These are phyloP conservation scores for Desmophyllum pertusum DNA, from an alignment of 92 coral and sea anemone species.

Conservation along the genomic window DNA sequence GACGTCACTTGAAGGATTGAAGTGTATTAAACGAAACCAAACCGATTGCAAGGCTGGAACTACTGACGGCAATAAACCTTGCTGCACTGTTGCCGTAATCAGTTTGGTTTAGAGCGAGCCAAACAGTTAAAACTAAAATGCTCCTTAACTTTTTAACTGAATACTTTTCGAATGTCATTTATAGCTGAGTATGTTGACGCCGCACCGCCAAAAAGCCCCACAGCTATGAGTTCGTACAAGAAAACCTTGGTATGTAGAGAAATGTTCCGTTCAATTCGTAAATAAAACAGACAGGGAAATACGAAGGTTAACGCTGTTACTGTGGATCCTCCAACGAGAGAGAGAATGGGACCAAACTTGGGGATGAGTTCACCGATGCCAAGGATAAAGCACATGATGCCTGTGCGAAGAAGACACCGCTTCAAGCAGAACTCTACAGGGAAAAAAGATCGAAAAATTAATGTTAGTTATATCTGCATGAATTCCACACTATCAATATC, in stretches of 20 bases:
- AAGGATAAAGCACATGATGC: slow-evolving; percentile 76
- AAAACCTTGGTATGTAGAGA: slow-evolving; percentile 80
- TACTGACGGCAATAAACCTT: neutral
- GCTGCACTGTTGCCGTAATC: neutral
- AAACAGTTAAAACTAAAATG: neutral
- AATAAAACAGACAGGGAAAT: slow-evolving; percentile 90
- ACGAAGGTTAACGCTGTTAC: slow-evolving; percentile 83
- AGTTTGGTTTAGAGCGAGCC: neutral
- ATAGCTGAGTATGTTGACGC: slow-evolving; percentile 90
- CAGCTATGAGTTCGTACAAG: slow-evolving; percentile 71
- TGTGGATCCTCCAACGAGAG: slow-evolving; percentile 92
- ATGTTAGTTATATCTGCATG: neutral
- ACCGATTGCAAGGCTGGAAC: no score
- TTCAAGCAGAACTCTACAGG: slow-evolving; percentile 58
- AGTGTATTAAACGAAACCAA: no score
- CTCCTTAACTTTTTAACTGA: slow-evolving; percentile 21
- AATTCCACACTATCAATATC: neutral
- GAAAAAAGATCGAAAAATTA: slow-evolving; percentile 9
- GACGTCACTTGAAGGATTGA: no score
- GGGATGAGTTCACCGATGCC: slow-evolving; percentile 90
- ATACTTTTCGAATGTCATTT: slow-evolving; percentile 70
- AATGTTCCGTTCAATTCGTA: slow-evolving; percentile 60
- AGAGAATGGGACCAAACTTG: slow-evolving; percentile 92
- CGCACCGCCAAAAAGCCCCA: slow-evolving; percentile 83
- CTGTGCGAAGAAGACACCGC: slow-evolving; percentile 86